Evolutionary conservation across 2,113 vertebrate genomes (phyloP), one percentile per base, ranked within the genome.

Genomic region (Rhipidura dahli): DNA sequence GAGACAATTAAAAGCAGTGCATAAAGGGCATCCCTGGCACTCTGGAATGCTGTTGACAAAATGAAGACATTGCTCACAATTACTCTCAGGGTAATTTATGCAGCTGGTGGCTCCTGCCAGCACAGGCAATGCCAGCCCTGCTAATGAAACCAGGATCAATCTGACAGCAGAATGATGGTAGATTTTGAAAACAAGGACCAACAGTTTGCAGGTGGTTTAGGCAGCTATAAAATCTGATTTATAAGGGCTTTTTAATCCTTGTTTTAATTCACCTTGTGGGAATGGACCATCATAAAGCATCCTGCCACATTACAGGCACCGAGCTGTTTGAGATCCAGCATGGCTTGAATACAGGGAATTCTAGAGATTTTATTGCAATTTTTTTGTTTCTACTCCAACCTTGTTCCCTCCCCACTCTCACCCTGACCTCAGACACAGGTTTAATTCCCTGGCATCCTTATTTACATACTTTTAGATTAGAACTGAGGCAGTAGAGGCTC

Each of bases 151-250:
- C 27, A 2, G 93, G 90, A 95, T 95, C 96, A 86, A 68, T 94
- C 69, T 94, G 95, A 96, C 96, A 95, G 94, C 93, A 91, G 86
- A 96, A 88, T 37, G 96, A 97, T 78, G 93, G 96, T 89, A 88
- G 53, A 33, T 72, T 96, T 93, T 44, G 93, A 90, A 92, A 97
- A 97, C 93, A 96, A 97, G 87, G 69, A 96, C 96, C 94, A 95
- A 87, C 87, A 54, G 84, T 96, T 96, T 97, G 96, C 93, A 97
- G 97, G 96, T 97, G 94, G 93, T 96, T 96, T 88, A 92, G 83
- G 94, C 93, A 94, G 96, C 97, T 66, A 96, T 97, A 97, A 97
- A 96, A 89, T 66, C 78, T 97, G 97, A 97, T 98, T 97, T 97
- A 97, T 75, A 61, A 85, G 47, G 44, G 47, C 81, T 90, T 96